These are phyloP conservation scores for Aleiodes testaceus DNA, from an alignment of 2,888 invertebrate genomes.

Conservation along the genomic window DNA sequence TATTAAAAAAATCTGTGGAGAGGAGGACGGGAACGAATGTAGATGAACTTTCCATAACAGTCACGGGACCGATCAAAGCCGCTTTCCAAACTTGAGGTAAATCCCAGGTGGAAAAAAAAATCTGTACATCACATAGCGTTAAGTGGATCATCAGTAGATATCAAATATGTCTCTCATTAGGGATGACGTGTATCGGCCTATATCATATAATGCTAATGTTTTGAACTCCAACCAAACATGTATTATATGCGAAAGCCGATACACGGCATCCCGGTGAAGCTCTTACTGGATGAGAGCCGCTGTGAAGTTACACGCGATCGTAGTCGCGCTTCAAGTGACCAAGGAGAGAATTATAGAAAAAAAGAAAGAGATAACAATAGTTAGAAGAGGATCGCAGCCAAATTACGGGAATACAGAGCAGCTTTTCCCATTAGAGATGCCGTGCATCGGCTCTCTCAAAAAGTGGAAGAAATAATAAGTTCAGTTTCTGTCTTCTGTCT, in stretches of 20 bases:
- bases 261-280: conserved; percentile 45
- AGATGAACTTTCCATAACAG: conserved; percentile 45
- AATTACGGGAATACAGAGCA: not conserved
- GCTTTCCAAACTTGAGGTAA: conserved; percentile 45
- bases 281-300: conserved; percentile 42
- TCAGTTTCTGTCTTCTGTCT: too few relatives aligned
- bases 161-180: conserved; percentile 35
- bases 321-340: conserved; percentile 38
- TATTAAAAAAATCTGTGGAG: conserved; percentile 47
- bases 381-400: not conserved
- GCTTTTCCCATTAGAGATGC: conserved; percentile 36
- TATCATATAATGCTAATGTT: conserved; percentile 45
- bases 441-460: conserved; percentile 38
- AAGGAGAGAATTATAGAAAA: not conserved
- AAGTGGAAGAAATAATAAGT: too few relatives aligned
- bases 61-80: conserved; percentile 44
- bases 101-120: conserved; percentile 15
- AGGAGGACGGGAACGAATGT: conserved; percentile 28
- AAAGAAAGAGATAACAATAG: not conserved
- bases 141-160: conserved; percentile 34
- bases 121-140: conserved; percentile 38
- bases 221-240: conserved; percentile 46
- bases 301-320: conserved; percentile 31
- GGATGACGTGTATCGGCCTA: conserved; percentile 39
- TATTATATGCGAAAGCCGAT: conserved; percentile 43